Evolutionary conservation across 2,888 invertebrate genomes (phyloP), one percentile per base, ranked within the genome.

Genomic region (Junonia oenone): DNA sequence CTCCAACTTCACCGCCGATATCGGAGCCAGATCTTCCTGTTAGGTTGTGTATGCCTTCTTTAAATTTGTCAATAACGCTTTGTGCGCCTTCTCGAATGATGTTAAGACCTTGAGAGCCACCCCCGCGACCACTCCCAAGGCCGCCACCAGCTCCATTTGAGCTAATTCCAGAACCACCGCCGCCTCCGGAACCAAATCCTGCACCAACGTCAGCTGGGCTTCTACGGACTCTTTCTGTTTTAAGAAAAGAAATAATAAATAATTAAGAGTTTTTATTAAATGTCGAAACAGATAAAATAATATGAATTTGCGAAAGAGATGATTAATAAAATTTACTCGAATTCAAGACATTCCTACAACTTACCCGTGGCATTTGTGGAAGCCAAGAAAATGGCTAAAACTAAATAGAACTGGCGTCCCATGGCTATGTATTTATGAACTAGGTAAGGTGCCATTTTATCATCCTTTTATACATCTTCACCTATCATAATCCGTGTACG

Each of bases 391-490:
- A 70, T 60, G 51, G 65, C 74, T 67, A 68, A 66, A 61, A 60
- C 54, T 52, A 67, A 58, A 61, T 71, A 74, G 70, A 71, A 65
- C 66, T 74, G 63, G 63, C 64, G 63, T 63, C 63, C 74, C 87
- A 87, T 87, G 72, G 63, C 71, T 75, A 60, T 46, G 31, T 59
- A 56, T 62, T 61, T 64, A 68, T 69, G 71, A 68, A 65, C 63
- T 64, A 57, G 52, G 51, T 53, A 17, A 40, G 37, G 40, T 40
- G 29, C 31, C 40, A 46, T 29, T 54, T 61, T 59, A 63, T 46
- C 75, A 79, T 81, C 83, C 87, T 84, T 85, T 77, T 87, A 87
- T 87, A 87, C 76, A 63, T 60, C 56, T 63, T 64, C 58, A 63
- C 63, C 67, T 71, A 73, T 73, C 72, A 71, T 73, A 71, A 75